Evolutionary conservation across 1,140 invertebrate genomes (phyloP).

Genomic region (Lasioglossum albipes): DNA sequence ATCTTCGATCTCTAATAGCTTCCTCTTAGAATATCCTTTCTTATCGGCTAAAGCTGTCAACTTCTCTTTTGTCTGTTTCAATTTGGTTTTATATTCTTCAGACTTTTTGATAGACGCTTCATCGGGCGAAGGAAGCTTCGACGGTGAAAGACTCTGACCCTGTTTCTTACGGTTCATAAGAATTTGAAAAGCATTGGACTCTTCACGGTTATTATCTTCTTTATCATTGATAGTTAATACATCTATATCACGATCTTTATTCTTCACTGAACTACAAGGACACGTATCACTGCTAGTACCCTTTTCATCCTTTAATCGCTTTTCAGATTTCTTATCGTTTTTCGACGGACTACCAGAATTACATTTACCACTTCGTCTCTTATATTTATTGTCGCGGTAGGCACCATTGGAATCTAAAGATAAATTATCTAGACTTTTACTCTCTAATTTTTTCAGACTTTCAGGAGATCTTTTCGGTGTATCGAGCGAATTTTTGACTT

Average conservation of each 20-base stretch:
- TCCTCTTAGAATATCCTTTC: conserved; percentile 68
- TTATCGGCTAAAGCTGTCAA: conserved; percentile 64
- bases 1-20: conserved; percentile 67
- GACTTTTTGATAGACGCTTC: conserved; percentile 23
- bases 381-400: background rate
- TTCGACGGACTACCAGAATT: background rate
- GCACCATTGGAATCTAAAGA: background rate
- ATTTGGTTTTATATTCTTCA: conserved; percentile 48
- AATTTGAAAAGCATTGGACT: conserved; percentile 68
- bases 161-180: conserved; percentile 64
- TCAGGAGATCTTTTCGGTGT: conserved; percentile 47
- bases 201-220: conserved; percentile 13
- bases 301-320: background rate
- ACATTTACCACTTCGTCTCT: background rate
- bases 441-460: background rate
- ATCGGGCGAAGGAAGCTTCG: conserved; percentile 12
- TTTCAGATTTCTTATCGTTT: background rate
- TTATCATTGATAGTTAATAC: background rate
- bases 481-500: conserved; percentile 8
- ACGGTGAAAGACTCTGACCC: conserved; percentile 23
- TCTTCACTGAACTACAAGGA: background rate
- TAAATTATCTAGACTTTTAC: conserved; percentile 1
- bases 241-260: background rate
- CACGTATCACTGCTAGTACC: background rate
- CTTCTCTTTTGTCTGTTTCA: conserved; percentile 60